These are phyloP conservation scores for Drosophila saltans DNA, from an alignment of 1,140 invertebrate genomes.

Conservation along the genomic window DNA sequence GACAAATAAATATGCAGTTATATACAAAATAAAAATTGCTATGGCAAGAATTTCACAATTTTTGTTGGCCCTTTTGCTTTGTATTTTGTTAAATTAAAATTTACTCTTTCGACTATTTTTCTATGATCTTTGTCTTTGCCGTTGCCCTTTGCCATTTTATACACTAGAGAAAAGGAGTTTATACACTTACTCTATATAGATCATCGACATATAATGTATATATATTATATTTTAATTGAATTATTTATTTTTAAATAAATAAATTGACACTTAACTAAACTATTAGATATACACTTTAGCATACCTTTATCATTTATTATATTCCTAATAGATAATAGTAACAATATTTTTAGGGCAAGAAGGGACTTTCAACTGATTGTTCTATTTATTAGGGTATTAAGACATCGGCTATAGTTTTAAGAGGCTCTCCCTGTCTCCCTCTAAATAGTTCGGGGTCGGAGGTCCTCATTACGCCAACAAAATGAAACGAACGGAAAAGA, in stretches of 20 bases:
- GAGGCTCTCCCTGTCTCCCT: constrained; percentile 4
- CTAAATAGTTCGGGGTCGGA: constrained; percentile 19
- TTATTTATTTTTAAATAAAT: too few relatives aligned
- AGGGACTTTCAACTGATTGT: too few relatives aligned
- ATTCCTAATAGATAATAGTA: too few relatives aligned
- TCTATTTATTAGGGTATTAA: neutral
- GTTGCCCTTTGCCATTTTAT: neutral
- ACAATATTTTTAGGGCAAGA: too few relatives aligned
- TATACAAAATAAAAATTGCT: constrained; percentile 9
- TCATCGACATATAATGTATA: too few relatives aligned
- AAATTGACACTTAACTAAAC: too few relatives aligned
- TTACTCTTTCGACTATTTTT: constrained; percentile 27
- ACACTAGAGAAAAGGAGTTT: too few relatives aligned
- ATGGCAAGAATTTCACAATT: constrained; percentile 3
- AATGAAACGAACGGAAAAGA: constrained; percentile 48
- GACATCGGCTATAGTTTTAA: constrained; percentile 17
- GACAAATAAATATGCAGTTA: constrained; percentile 2
- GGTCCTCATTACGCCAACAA: constrained; percentile 35
- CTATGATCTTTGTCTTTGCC: constrained; percentile 26
- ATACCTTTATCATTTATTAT: too few relatives aligned
- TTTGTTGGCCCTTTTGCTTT: neutral
- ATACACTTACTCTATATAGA: too few relatives aligned
- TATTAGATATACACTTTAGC: too few relatives aligned
- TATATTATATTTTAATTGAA: too few relatives aligned
- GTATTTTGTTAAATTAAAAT: constrained; percentile 30